phyloP scores from a whole-genome alignment of 1,140 invertebrate genomes.

The Diploscapter pachys region DNA sequence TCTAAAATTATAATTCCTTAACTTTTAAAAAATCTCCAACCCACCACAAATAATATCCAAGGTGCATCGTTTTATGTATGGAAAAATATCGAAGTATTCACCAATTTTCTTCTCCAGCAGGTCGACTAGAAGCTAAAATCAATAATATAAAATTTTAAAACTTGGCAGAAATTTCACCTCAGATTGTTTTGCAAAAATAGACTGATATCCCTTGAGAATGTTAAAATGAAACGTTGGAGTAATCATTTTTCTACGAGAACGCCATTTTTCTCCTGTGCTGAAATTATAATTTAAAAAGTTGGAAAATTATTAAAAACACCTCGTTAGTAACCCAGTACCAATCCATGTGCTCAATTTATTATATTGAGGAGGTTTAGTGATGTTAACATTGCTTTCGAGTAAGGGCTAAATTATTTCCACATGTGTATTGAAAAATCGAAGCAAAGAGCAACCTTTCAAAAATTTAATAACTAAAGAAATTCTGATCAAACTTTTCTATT shows the following conservation, averaged over 20 bases:
- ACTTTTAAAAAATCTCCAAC: neutral
- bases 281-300: too few relatives aligned
- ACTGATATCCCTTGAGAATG: slow-evolving; percentile 77
- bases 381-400: slow-evolving; percentile 71
- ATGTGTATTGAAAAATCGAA: slow-evolving; percentile 1
- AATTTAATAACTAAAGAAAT: too few relatives aligned
- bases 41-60: slow-evolving; percentile 77
- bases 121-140: slow-evolving; percentile 64
- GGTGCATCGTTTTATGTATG: slow-evolving; percentile 74
- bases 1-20: slow-evolving; percentile 56
- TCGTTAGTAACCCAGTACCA: slow-evolving; percentile 76
- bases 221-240: slow-evolving; percentile 84
- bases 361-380: slow-evolving; percentile 76
- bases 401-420: slow-evolving; percentile 66
- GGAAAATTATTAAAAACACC: too few relatives aligned
- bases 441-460: slow-evolving; percentile 32
- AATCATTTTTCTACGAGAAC: slow-evolving; percentile 73
- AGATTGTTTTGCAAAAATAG: slow-evolving; percentile 75
- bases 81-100: slow-evolving; percentile 73
- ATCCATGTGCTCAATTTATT: slow-evolving; percentile 73
- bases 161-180: slow-evolving; percentile 54
- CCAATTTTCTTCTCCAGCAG: slow-evolving; percentile 65
- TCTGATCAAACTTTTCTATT: too few relatives aligned
- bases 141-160: neutral
- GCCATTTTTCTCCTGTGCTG: slow-evolving; percentile 74